Percentiles rank a stretch among this genome's conserved stretches.
These are phyloP conservation scores for Trematomus bernacchii DNA, from an alignment of 2,797 vertebrate species.

Conservation along the genomic window DNA sequence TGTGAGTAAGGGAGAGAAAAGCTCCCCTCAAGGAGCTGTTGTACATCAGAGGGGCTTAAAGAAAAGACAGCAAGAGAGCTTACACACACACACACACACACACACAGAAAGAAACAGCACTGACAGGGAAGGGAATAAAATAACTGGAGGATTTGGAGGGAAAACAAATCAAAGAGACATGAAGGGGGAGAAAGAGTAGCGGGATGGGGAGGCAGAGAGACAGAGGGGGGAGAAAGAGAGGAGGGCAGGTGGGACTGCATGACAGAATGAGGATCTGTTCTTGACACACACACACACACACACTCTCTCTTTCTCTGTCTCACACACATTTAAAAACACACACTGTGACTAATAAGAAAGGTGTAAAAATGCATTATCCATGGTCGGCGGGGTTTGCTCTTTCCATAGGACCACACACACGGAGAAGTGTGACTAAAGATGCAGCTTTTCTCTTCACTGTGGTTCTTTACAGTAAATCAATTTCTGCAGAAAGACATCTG, in stretches of 20 bases:
- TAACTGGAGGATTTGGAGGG: conserved; percentile 82
- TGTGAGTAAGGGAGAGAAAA: conserved; percentile 66
- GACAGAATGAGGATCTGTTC: conserved; percentile 83
- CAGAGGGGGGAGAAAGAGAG: conserved; percentile 65
- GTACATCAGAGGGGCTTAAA: conserved; percentile 81
- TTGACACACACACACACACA: conserved; percentile 76
- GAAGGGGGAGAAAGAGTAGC: conserved; percentile 47
- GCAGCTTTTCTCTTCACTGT: conserved; percentile 63
- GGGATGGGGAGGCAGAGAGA: conserved; percentile 41
- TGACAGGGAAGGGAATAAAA: conserved; percentile 82
- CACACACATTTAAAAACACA: conserved; percentile 51
- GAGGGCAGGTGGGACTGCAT: conserved; percentile 78
- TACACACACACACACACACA: conserved; percentile 50
- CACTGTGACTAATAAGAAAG: conserved; percentile 78
- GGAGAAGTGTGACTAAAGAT: conserved; percentile 66
- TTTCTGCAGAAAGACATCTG: conserved; percentile 70
- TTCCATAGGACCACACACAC: conserved; percentile 64
- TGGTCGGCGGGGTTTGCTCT: conserved; percentile 57
- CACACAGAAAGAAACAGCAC: conserved; percentile 49
- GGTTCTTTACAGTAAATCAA: conserved; percentile 68
- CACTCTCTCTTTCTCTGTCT: conserved; percentile 48
- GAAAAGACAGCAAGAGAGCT: conserved; percentile 67
- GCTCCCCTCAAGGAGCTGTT: conserved; percentile 81
- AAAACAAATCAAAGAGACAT: conserved; percentile 83
- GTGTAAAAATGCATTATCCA: conserved; percentile 76